A percentile compares a stretch with the other conserved stretches of the same genome.
phyloP scores from a whole-genome alignment of 2,797 vertebrate genomes.

The Urophycis tenuis region DNA sequence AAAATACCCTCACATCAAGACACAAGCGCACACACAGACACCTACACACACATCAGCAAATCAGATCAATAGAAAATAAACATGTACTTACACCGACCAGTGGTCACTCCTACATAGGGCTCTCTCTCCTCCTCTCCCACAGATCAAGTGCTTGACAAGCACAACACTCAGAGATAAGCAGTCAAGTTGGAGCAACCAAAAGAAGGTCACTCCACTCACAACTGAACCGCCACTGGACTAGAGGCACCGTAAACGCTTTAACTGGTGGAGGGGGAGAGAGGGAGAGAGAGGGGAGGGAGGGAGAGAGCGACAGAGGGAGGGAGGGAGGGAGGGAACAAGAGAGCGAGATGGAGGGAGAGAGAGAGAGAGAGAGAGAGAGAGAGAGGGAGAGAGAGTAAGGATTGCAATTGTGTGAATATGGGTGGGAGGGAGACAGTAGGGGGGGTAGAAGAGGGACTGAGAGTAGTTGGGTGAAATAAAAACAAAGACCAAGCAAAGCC shows the following conservation, averaged over 20 bases:
- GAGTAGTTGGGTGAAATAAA: not conserved
- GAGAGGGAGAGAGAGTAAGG: slow-evolving; percentile 11
- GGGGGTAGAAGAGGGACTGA: not conserved
- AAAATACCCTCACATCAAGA: slow-evolving; percentile 10
- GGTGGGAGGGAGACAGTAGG: not conserved
- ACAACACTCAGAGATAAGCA: slow-evolving; percentile 28
- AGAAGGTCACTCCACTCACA: slow-evolving; percentile 45
- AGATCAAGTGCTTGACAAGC: slow-evolving; percentile 29
- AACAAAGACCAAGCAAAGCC: slow-evolving; percentile 24
- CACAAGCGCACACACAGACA: slow-evolving; percentile 14
- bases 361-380: slow-evolving; percentile 1
- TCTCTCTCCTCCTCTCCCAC: slow-evolving; percentile 10
- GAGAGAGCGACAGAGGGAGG: slow-evolving; percentile 9
- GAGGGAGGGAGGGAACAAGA: slow-evolving; percentile 20
- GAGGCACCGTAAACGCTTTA: slow-evolving; percentile 39
- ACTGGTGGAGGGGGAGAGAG: not conserved
- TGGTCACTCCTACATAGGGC: slow-evolving; percentile 12
- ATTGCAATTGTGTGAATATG: not conserved
- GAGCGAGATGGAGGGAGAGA: slow-evolving; percentile 20
- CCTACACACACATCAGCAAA: slow-evolving; percentile 16
- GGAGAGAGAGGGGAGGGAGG: slow-evolving; percentile 25
- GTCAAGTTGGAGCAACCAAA: slow-evolving; percentile 33
- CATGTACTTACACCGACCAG: slow-evolving; percentile 52
- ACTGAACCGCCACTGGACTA: slow-evolving; percentile 33
- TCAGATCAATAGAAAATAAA: slow-evolving; percentile 25